Conservation (phyloP, 2,888 invertebrate species). For the Drymonia ruficornis region DNA sequence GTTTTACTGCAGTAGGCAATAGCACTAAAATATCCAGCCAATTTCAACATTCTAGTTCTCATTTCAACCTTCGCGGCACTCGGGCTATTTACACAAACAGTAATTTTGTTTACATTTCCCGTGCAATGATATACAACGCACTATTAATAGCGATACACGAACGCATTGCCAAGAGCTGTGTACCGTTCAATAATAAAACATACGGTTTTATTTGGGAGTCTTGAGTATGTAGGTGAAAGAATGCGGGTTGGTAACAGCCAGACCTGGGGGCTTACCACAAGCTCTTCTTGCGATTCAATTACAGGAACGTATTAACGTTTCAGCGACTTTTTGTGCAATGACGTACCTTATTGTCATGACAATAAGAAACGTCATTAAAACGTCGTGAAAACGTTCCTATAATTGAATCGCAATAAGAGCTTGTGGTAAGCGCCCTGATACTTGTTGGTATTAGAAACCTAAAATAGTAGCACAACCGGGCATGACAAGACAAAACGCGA, state of each 20-base stretch:
- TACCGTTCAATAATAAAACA: constrained; percentile 44
- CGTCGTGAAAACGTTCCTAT: too few relatives aligned
- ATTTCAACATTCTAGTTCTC: constrained; percentile 30
- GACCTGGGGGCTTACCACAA: too few relatives aligned
- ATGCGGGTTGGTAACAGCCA: background rate
- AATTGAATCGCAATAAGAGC: too few relatives aligned
- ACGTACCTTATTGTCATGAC: too few relatives aligned
- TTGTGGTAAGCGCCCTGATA: too few relatives aligned
- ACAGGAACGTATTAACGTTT: too few relatives aligned
- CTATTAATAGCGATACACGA: constrained; percentile 49
- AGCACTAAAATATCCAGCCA: constrained; percentile 10
- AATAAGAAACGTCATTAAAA: too few relatives aligned
- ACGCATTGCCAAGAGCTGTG: constrained; percentile 51
- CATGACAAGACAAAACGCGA: too few relatives aligned
- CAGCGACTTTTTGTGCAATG: too few relatives aligned
- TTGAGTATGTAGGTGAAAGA: constrained; percentile 5
- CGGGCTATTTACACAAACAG: constrained; percentile 61
- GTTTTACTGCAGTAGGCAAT: background rate
- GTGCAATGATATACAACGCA: constrained; percentile 57
- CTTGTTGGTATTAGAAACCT: too few relatives aligned
- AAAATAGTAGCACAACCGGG: too few relatives aligned
- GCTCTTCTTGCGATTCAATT: too few relatives aligned
- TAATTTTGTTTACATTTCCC: constrained; percentile 69
- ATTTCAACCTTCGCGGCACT: constrained; percentile 34
- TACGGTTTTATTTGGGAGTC: constrained; percentile 33